Percentiles rank a stretch among this genome's conserved stretches.
Conservation (phyloP, 2,113 vertebrate genomes). For the Zingel zingel region DNA sequence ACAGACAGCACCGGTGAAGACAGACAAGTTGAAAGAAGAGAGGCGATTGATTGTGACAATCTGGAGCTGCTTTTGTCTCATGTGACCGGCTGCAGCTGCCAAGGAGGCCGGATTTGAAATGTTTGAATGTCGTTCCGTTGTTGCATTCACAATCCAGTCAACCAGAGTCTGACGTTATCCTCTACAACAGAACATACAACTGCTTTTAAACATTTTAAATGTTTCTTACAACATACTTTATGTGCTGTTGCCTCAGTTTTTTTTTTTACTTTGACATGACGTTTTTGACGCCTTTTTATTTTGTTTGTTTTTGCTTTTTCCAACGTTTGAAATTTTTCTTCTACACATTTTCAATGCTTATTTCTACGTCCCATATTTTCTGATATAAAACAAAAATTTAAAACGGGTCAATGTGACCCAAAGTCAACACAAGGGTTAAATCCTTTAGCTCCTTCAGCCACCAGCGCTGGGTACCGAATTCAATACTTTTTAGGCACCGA, state of each 20-base stretch:
- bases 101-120: slow-evolving; percentile 36
- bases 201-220: not conserved
- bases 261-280: not conserved
- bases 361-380: too few species aligned
- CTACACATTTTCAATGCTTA: too few species aligned
- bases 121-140: slow-evolving; percentile 33
- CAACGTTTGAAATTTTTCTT: too few species aligned
- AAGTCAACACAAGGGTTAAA: too few species aligned
- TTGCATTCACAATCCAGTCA: slow-evolving; percentile 76
- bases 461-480: too few species aligned
- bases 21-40: slow-evolving; percentile 63
- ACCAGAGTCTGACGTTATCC: not conserved
- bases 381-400: too few species aligned
- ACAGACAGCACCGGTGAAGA: slow-evolving; percentile 47
- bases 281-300: too few species aligned
- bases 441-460: not conserved
- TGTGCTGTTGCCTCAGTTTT: not conserved
- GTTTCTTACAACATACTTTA: not conserved
- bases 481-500: too few species aligned
- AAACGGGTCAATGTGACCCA: too few species aligned
- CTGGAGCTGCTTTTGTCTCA: slow-evolving; percentile 50
- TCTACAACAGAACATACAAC: not conserved
- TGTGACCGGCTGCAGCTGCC: slow-evolving; percentile 45
- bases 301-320: too few species aligned
- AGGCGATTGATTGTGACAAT: slow-evolving; percentile 53